Percentiles rank a stretch among this genome's conserved stretches.
These are phyloP conservation scores for Stegodyphus dumicola DNA, from an alignment of 1,140 invertebrate species.

Conservation along the genomic window DNA sequence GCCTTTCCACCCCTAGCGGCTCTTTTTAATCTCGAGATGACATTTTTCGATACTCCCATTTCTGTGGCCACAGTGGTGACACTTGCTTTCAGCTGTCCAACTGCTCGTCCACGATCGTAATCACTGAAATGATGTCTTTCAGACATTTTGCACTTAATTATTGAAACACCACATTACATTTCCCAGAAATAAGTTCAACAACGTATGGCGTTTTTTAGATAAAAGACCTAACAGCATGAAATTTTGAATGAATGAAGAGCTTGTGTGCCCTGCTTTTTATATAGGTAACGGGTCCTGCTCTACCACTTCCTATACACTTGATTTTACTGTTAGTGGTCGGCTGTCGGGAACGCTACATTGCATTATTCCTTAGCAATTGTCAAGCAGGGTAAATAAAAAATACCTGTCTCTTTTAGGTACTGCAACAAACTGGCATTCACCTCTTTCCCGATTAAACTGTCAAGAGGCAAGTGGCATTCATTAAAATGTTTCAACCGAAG, in stretches of 20 bases:
- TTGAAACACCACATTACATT: background rate
- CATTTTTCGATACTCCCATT: background rate
- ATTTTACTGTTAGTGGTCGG: background rate
- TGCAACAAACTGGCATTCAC: too few relatives aligned
- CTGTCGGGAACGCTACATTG: background rate
- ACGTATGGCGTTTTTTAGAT: background rate
- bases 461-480: too few relatives aligned
- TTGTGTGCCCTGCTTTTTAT: background rate
- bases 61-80: background rate
- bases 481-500: too few relatives aligned
- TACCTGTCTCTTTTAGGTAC: too few relatives aligned
- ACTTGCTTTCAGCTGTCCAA: background rate
- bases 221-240: background rate
- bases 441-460: too few relatives aligned
- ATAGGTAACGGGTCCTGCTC: background rate
- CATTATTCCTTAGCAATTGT: conserved; percentile 3
- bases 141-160: too few relatives aligned
- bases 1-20: background rate
- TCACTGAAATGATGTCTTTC: too few relatives aligned
- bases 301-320: background rate
- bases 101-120: too few relatives aligned
- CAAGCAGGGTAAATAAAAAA: background rate
- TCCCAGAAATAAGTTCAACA: background rate
- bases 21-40: background rate
- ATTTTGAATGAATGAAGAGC: background rate